A percentile compares a stretch with the other conserved stretches of the same genome.
These are phyloP conservation scores for Pteruthius melanotis DNA, from an alignment of 2,113 vertebrate genomes.

Conservation along the genomic window DNA sequence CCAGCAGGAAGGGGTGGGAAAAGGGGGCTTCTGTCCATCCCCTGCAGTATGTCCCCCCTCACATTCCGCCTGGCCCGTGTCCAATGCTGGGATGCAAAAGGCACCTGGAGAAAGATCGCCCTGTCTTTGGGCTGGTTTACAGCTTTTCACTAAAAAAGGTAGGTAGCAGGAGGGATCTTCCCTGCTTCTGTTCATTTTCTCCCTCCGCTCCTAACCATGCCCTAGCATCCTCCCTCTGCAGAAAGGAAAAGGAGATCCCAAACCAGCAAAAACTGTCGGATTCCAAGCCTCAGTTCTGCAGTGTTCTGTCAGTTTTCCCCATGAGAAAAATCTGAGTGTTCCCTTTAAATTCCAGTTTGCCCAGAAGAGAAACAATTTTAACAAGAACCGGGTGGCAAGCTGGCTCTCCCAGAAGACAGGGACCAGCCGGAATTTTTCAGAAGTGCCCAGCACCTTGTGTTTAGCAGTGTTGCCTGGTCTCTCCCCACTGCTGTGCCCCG, in stretches of 20 bases:
- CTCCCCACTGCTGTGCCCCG: background rate
- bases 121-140: background rate
- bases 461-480: background rate
- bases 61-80: too few relatives aligned
- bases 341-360: background rate
- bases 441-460: background rate
- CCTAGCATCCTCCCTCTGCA: background rate
- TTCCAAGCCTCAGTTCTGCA: background rate
- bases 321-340: background rate
- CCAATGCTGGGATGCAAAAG: background rate
- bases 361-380: background rate
- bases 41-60: background rate
- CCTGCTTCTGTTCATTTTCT: background rate
- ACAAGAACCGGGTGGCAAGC: background rate
- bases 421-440: background rate
- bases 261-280: accelerated
- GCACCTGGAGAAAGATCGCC: background rate
- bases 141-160: background rate
- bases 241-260: background rate
- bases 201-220: too few relatives aligned
- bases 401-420: background rate
- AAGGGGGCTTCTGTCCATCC: background rate
- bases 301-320: background rate
- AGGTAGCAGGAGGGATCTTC: background rate
- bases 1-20: background rate